Base-by-base conservation (phyloP, 1,140 invertebrate genomes). In the Proctacanthus coquilletti region DNA sequence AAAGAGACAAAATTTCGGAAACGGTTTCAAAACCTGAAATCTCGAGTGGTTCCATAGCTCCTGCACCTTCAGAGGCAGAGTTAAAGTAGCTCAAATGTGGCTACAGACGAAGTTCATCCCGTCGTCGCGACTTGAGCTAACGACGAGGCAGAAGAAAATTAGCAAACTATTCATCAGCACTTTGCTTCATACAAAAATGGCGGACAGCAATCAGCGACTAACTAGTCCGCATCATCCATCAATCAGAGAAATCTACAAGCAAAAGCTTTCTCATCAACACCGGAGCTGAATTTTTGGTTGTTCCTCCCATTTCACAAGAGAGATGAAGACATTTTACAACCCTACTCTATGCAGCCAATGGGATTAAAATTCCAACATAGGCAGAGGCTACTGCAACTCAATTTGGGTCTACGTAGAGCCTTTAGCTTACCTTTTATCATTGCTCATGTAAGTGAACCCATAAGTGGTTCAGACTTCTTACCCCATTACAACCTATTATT, bases 251-350 rank as follows among this genome's bases (percentile, higher is more conserved):
- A 6, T 11, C 14, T 10, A 34, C 32, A 18, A 33, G 23, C 5
- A 27, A 15, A 21, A 21, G 20, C 9, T 40, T 31, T 21, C 36
- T 42, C 1, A 17, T 45, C 18, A 29, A 45, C 38, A 39, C 37
- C 8, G 29, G 30, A 17, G 34, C 37, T 18, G 40, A 42, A 11
- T 31, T 45, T 2, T 30, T 21, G 4, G 40, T 32, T 4, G 14
- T 1, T n/a, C n/a, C n/a, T n/a, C n/a, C n/a, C n/a, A n/a, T n/a
- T n/a, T n/a, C 8, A 9, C 6, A 38, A 18, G 9, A 11, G 33
- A 4, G 6, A 51, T 1, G 27, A 33, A 3, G 36, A 54, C 2
- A 39, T 43, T 21, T 25, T 51, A 6, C 31, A 6, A 10, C 10
- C 10, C 10, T 6, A 6, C 15, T 36, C 4, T 20, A n/a, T 11